These are phyloP conservation scores for Atherinosoma microstoma DNA, from an alignment of 2,797 vertebrate genomes.

Conservation along the genomic window DNA sequence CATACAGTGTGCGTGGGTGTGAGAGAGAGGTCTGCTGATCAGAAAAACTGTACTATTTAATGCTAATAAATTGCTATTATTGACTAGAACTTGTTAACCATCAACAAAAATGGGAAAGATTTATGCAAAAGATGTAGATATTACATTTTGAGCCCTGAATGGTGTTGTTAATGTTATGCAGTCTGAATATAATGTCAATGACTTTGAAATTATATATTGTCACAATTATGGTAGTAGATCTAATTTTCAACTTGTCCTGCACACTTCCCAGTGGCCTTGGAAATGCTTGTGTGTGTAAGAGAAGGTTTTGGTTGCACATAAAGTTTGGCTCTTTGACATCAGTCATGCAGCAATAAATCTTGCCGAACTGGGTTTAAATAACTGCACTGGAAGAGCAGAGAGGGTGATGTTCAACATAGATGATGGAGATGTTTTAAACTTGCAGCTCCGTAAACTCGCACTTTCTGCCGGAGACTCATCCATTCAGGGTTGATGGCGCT, in stretches of 20 bases:
- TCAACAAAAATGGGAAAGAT: background rate
- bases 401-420: conserved; percentile 11
- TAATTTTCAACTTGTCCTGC: conserved; percentile 6
- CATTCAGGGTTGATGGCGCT: conserved; percentile 26
- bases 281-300: background rate
- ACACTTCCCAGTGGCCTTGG: background rate
- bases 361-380: conserved; percentile 26
- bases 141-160: background rate
- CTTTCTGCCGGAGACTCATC: conserved; percentile 6
- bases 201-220: background rate
- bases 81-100: background rate
- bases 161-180: background rate
- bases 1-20: background rate
- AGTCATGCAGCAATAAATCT: conserved; percentile 43
- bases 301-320: conserved; percentile 10
- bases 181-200: background rate
- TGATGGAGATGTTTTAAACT: conserved; percentile 22
- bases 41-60: background rate
- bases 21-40: background rate
- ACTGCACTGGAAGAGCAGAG: conserved; percentile 28
- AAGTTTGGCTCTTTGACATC: conserved; percentile 29
- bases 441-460: background rate
- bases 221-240: conserved; percentile 4
- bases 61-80: background rate
- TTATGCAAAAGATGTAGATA: background rate